Evolutionary conservation across 2,797 vertebrate genomes (phyloP).

Genomic region (Phataginus tetradactyla): DNA sequence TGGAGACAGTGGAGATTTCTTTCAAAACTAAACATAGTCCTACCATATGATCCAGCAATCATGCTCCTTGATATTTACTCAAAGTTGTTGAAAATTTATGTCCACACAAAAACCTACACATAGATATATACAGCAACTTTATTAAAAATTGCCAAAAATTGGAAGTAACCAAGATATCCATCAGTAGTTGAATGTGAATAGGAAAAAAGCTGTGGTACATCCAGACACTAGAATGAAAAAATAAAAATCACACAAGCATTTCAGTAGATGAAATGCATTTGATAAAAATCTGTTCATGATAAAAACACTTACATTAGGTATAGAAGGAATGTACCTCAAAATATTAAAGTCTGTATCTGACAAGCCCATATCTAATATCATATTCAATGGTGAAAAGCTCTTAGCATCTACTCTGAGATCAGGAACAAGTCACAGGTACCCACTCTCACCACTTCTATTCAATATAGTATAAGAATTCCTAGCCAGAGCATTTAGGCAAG

Average conservation of each 20-base stretch:
- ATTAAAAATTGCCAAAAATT: not conserved
- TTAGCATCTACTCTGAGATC: not conserved
- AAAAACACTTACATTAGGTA: not conserved
- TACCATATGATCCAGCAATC: not conserved
- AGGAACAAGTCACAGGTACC: not conserved
- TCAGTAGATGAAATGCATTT: not conserved
- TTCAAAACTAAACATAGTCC: not conserved
- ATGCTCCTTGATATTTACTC: not conserved
- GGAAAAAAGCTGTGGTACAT: not conserved
- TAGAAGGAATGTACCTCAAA: not conserved
- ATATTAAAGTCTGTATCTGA: not conserved
- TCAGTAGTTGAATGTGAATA: not conserved
- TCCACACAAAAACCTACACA: not conserved
- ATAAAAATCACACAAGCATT: no score
- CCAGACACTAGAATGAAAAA: not conserved
- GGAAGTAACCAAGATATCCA: not conserved
- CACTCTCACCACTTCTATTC: not conserved
- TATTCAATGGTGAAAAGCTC: not conserved
- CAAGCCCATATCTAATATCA: not conserved
- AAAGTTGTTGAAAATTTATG: not conserved
- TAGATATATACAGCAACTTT: not conserved
- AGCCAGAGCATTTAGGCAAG: not conserved
- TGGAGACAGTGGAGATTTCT: not conserved
- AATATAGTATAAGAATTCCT: not conserved
- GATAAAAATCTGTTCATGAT: not conserved